Evolutionary conservation across 2,888 invertebrate genomes (phyloP).

Genomic region (Pseudeuparius sepicola): DNA sequence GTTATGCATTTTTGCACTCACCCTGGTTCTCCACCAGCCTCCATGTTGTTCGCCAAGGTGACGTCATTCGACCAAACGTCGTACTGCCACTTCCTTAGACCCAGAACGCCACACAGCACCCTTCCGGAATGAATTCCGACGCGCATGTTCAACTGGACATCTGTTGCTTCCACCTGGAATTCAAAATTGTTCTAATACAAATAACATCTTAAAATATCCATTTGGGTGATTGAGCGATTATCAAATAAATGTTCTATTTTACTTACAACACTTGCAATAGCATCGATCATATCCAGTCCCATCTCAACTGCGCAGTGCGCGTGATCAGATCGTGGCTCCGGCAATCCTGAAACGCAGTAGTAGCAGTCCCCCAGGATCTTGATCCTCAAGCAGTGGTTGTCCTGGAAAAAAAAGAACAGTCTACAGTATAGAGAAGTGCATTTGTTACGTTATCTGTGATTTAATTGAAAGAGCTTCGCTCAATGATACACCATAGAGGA

Average conservation of each 20-base stretch:
- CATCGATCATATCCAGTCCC: slow-evolving; percentile 80
- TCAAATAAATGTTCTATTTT: slow-evolving; percentile 2
- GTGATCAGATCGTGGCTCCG: slow-evolving; percentile 84
- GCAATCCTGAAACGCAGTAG: slow-evolving; percentile 86
- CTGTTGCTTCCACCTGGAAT: slow-evolving; percentile 58
- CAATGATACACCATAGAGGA: too few species aligned
- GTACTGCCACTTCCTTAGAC: slow-evolving; percentile 86
- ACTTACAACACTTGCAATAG: slow-evolving; percentile 76
- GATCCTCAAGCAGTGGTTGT: slow-evolving; percentile 73
- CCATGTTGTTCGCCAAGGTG: slow-evolving; percentile 81
- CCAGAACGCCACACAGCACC: slow-evolving; percentile 82
- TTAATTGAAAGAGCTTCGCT: too few species aligned
- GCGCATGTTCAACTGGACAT: slow-evolving; percentile 86
- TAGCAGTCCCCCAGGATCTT: slow-evolving; percentile 88
- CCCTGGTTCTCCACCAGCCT: slow-evolving; percentile 85
- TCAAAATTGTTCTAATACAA: too few species aligned
- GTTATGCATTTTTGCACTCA: slow-evolving; percentile 36
- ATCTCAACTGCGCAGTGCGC: slow-evolving; percentile 85
- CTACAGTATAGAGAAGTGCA: too few species aligned
- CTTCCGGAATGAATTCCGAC: slow-evolving; percentile 89
- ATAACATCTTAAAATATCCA: too few species aligned
- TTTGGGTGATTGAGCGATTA: background rate
- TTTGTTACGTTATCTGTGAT: too few species aligned
- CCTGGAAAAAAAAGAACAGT: slow-evolving; percentile 45
- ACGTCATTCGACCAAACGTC: slow-evolving; percentile 94